Evolutionary conservation across 2,888 invertebrate species (phyloP), one percentile per base, ranked within the genome.

Genomic region (Rhingia campestris): DNA sequence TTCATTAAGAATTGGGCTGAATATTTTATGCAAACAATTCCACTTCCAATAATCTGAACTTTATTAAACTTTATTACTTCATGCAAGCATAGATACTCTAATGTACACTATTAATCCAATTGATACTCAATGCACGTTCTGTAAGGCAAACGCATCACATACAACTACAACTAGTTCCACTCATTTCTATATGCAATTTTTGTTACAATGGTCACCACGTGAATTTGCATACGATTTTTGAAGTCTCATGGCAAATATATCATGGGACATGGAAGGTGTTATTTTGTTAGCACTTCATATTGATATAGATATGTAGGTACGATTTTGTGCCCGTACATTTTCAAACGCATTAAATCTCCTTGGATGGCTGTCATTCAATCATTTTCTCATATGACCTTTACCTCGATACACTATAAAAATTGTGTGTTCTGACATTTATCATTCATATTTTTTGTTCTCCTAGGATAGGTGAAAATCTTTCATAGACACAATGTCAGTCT

Each of bases 81-180:
- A 3, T 45, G 43, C 4, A 9, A 3, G 10, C 4, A 22, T 30
- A 22, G 49, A 22, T 30, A 49, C 4, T 35, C n/a, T 14, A 4
- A 35, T 35, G n/a, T 35, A 54, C 12, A 6, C 7, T n/a, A 37
- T 22, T 5, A 10, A 4, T 5, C 6, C 5, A 39, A 41, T 41
- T 58, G 10, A 43, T 43, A 59, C 7, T 4, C 59, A 33, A 43
- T 5, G 4, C 59, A 59, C 59, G 59, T 43, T 7, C 59, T 3
- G 4, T 6, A 10, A 5, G 9, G 7, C 12, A 14, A 22, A 39
- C 39, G 5, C 56, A 56, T 37, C 10, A 10, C 14, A 32, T 9
- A 30, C 22, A 6, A 5, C 4, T 12, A 41, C 7, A 5, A 12
- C 1, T 33, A 45, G 12, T 59, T 14, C 32, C 12, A 59, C 4